Evolutionary conservation across 2,797 vertebrate genomes (phyloP), one percentile per base, ranked within the genome.

Genomic region (Cetoscarus ocellatus): DNA sequence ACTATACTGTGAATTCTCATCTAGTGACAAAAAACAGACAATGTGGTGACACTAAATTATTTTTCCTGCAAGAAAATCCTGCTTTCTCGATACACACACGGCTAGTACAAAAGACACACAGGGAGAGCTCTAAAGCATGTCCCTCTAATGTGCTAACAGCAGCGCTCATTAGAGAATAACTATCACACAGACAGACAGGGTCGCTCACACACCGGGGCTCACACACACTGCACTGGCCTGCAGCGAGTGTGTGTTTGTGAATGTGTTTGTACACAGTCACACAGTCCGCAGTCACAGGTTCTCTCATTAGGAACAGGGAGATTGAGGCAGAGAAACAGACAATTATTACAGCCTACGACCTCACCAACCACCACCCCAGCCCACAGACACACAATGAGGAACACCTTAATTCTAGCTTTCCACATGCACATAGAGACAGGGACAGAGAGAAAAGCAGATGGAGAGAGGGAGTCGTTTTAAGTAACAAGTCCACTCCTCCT

Each of bases 141-240:
- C 79, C 81, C 87, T 91, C 94, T 93, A 91, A 93, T 93, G 91
- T 88, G 75, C 66, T 84, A 85, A 90, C 89, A 91, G 90, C 88
- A 75, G 77, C 59, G 64, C 89, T 93, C 89, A 90, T 94, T 93
- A 91, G 88, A 82, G 85, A 90, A 88, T 91, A 85, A 86, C 90
- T 91, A 92, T 87, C 78, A 82, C 66, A 83, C 55, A 80, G 75
- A 85, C 80, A 77, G 70, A 86, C 79, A 80, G 75, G 52, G 75
- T 83, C 52, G 57, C 71, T 86, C 73, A 60, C 77, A 79, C 58
- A 72, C 48, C n/a, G n/a, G n/a, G n/a, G 57, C 71, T 86, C 73
- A 60, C 77, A 79, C 58, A 72, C 48, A 70, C 74, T 44, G 66
- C 62, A 66, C 71, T 69, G 77, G 80, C 74, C 82, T 59, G 45